phyloP scores from a whole-genome alignment of 30 jellyfish, hydroid and myxozoan species.

The Sanderia malayensis region DNA sequence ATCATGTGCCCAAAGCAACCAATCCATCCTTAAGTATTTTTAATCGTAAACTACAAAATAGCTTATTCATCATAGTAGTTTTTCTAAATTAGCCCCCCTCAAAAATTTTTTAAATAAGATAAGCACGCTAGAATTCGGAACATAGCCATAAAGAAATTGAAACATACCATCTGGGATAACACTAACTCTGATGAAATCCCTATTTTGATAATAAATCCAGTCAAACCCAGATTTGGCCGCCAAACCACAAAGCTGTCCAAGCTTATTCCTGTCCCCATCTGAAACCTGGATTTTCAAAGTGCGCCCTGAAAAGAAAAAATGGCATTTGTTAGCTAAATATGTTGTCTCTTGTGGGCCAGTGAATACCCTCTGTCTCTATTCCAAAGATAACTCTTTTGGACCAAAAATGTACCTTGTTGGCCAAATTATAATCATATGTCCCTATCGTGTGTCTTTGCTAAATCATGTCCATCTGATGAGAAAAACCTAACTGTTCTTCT shows the following conservation, averaged over 20 bases:
- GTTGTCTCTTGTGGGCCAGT: not conserved
- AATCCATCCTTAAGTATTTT: too few relatives aligned
- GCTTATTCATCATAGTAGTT: too few relatives aligned
- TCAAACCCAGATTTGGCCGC: slow-evolving; percentile 90
- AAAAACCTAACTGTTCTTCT: not conserved
- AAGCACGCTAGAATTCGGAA: too few relatives aligned
- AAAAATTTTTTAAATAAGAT: too few relatives aligned
- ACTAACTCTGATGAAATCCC: slow-evolving; percentile 60
- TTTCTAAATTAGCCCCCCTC: too few relatives aligned
- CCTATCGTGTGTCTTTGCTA: not conserved
- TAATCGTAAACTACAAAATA: too few relatives aligned
- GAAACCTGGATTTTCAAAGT: slow-evolving; percentile 49
- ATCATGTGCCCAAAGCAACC: too few relatives aligned
- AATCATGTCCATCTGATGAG: not conserved
- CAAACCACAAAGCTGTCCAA: slow-evolving; percentile 59
- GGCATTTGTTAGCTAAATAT: not conserved
- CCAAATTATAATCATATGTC: not conserved
- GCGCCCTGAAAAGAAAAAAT: slow-evolving; percentile 58
- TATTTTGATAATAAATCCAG: slow-evolving; percentile 69
- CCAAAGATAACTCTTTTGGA: too few relatives aligned
- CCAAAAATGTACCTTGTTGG: too few relatives aligned
- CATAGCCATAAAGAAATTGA: too few relatives aligned
- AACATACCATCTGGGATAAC: slow-evolving; percentile 97
- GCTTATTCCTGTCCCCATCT: slow-evolving; percentile 33
- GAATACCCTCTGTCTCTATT: not conserved